phyloP scores from a whole-genome alignment of 2,113 vertebrate genomes.

The Chloropsis cyanopogon region DNA sequence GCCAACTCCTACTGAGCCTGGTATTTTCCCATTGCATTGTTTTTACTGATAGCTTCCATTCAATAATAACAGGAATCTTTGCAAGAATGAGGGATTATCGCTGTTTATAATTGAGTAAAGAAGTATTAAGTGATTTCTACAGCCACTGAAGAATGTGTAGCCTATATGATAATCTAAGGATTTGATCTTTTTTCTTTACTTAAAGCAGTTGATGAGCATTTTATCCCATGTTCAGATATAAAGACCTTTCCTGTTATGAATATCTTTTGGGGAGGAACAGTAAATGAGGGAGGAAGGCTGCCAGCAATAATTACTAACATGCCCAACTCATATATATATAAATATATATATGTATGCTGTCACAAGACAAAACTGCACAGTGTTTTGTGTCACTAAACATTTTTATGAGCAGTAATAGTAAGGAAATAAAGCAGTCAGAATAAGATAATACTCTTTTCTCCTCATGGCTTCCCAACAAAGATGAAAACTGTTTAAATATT shows the following conservation, averaged over 20 bases:
- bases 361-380: not conserved
- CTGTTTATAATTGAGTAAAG: not conserved
- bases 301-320: not conserved
- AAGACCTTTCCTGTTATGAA: not conserved
- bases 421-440: not conserved
- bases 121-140: not conserved
- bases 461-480: not conserved
- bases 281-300: not conserved
- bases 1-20: conserved; percentile 40
- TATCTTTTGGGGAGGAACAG: not conserved
- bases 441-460: not conserved
- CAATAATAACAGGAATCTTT: not conserved
- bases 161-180: not conserved
- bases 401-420: not conserved
- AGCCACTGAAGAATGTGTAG: not conserved
- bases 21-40: conserved; percentile 57
- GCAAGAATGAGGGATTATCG: not conserved
- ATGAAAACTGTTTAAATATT: not conserved
- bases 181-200: not conserved
- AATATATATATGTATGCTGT: not conserved
- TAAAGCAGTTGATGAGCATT: not conserved
- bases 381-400: not conserved
- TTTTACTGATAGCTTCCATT: conserved; percentile 27
- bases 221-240: not conserved
- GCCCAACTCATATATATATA: not conserved